Evolutionary conservation across 2,888 invertebrate species (phyloP), one percentile per base, ranked within the genome.

Genomic region (Ophioninae sp.): DNA sequence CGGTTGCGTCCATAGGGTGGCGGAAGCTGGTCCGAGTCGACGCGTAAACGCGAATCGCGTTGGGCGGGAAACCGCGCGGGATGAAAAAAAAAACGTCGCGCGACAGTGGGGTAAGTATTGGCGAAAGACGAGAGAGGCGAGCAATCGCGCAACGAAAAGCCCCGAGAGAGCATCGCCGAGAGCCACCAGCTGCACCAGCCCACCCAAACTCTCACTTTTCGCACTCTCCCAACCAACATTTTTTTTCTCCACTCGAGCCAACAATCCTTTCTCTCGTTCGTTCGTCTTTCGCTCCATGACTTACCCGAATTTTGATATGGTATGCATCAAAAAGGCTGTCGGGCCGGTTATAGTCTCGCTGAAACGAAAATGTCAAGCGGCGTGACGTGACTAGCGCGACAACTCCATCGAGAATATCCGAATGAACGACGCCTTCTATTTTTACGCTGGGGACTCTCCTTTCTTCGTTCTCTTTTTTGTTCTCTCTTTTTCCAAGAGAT

Each of bases 281-380:
- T 85, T 85, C 84, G 87, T 87, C 86, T 84, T 86, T 87, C 87
- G 68, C 56, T 83, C 80, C 87, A 93, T 93, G 93, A 96, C 96
- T 95, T 95, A 96, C 96, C 96, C 96, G 93, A 95, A 95, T 93
- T 95, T 95, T 94, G 95, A 95, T 94, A 96, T 94, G 93, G 95
- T 95, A 94, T 95, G 95, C 94, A 95, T 95, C 94, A 95, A 94
- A 95, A 95, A 95, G 94, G 95, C 94, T 93, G 95, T 94, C 93
- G 95, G 94, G 94, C 94, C 95, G 94, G 95, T 94, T 95, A 95
- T 94, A 93, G 92, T 93, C 94, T 95, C 95, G 94, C 95, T 95
- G 95, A 94, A 95, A 94, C 93, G 92, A 93, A 94, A 95, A 95
- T 95, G 94, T 92, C 89, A 91, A 91, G 91, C 91, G 88, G 87